Base-by-base conservation (phyloP, 2,113 vertebrate genomes). In the Tiliqua scincoides region DNA sequence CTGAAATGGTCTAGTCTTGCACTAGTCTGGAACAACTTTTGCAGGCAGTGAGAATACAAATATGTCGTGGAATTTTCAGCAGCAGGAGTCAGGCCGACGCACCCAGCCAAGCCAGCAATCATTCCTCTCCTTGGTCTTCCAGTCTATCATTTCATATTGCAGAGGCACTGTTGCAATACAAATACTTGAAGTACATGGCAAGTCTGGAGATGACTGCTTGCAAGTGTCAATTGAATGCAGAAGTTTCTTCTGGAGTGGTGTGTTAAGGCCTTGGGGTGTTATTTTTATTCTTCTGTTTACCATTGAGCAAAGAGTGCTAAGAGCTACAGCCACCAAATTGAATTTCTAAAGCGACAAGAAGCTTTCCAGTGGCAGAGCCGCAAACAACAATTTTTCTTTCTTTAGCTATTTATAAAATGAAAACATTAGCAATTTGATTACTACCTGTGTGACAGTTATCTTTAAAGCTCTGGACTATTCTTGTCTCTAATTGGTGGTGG, bases 301-400 rank as follows among this genome's bases (percentile, higher is more conserved):
- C 65, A 79, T 83, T 90, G 82, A 82, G 62, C 7, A 89, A 27
- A 86, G 5, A 74, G 43, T 4, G 3, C 25, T 89, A 73, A 15
- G 71, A 82, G 37, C 79, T 57, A 61, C 2, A 89, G 17, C 6
- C 10, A 84, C 6, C 61, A 30, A 79, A 74, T 71, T 84, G 0
- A 78, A 74, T 92, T 92, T 78, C 83, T 92, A 86, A 65, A 14
- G 0, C 74, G 25, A 18, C n/a, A 85, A 52, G 70, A 62, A 1
- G 0, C 7, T n/a, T 81, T 63, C 82, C 54, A 71, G 70, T 86
- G 61, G 9, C 7, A 73, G 83, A 79, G 6, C n/a, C 18, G 2
- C 17, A 43, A 40, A 30, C 0, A 37, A 27, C 2, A 43, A 10
- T 32, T 9, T 21, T 25, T 75, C 75, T 74, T 70, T 40, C 4